These are phyloP conservation scores for Anodontia alba DNA, from an alignment of 2,888 invertebrate genomes.

Conservation along the genomic window DNA sequence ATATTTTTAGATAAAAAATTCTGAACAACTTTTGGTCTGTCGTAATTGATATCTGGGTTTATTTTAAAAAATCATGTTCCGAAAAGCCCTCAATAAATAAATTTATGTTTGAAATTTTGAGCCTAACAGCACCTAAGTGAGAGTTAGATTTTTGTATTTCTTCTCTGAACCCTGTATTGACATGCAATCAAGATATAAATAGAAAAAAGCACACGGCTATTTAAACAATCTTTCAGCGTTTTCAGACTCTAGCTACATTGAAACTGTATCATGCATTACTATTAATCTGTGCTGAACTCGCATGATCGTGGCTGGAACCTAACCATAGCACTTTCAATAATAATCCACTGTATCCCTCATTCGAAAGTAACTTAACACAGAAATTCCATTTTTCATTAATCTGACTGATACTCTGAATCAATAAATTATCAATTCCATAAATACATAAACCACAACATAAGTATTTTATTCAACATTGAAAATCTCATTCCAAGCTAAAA, in stretches of 20 bases:
- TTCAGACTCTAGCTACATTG: neutral
- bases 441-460: no score
- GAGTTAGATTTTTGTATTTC: neutral
- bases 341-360: neutral
- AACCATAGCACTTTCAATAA: neutral
- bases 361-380: neutral
- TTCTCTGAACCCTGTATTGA: neutral
- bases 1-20: no score
- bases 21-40: no score
- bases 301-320: neutral
- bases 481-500: no score
- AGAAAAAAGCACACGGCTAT: neutral
- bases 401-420: no score
- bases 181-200: neutral
- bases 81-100: no score
- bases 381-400: no score
- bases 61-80: no score
- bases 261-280: neutral
- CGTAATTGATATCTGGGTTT: no score
- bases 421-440: no score
- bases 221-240: neutral
- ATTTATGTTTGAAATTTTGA: neutral
- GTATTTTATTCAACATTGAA: no score
- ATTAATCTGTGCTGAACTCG: neutral
- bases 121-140: neutral